phyloP scores from a whole-genome alignment of 2,797 vertebrate species.

The Gadopsis marmoratus region DNA sequence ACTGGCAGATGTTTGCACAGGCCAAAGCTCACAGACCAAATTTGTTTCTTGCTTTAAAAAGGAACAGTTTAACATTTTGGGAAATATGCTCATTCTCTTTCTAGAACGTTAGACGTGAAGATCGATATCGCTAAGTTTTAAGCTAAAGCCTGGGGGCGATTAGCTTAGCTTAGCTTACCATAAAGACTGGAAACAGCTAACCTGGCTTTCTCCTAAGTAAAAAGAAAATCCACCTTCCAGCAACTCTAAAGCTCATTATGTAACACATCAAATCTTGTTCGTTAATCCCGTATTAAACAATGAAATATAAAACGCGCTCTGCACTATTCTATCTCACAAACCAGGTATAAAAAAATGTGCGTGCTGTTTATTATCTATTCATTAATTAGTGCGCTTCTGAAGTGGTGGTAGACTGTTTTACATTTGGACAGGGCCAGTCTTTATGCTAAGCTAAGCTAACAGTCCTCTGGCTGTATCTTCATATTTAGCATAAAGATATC shows the following conservation, averaged over 20 bases:
- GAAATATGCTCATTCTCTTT: neutral
- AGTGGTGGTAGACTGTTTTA: no score
- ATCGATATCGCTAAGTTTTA: neutral
- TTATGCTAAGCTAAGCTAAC: neutral
- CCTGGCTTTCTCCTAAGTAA: neutral
- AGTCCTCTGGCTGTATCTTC: neutral
- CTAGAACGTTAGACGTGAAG: neutral
- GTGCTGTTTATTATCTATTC: neutral
- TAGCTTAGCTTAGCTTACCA: neutral
- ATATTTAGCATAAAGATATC: neutral
- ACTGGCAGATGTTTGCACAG: constrained; percentile 23
- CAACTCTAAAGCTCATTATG: neutral
- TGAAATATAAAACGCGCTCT: no score
- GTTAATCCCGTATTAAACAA: neutral
- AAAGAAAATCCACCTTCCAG: neutral
- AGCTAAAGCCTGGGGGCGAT: no score
- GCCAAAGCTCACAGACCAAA: constrained; percentile 13
- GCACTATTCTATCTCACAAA: neutral
- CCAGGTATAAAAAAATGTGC: neutral
- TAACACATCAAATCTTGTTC: neutral
- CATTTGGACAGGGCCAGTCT: neutral
- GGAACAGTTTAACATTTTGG: constrained; percentile 3
- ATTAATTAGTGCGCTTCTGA: neutral
- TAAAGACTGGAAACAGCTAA: neutral
- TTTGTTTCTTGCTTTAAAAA: constrained; percentile 4